Conservation (phyloP, 2,113 vertebrate species). For the Clarias magur region DNA sequence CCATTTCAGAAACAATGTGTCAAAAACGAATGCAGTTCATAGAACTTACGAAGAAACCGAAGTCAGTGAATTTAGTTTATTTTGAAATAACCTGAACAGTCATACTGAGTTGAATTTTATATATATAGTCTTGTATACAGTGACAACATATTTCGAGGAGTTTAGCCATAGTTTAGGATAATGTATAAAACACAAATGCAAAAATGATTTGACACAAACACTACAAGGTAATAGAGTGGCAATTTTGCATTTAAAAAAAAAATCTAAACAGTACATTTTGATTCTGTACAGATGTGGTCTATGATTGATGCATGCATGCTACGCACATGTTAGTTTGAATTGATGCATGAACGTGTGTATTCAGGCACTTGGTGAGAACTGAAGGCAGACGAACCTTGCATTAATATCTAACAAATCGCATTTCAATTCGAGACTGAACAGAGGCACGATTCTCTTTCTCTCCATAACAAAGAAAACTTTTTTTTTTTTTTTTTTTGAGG, state of each 20-base stretch:
- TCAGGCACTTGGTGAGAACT: constrained; percentile 31
- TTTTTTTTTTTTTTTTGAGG: neutral
- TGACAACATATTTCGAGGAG: neutral
- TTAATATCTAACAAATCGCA: neutral
- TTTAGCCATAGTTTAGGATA: neutral
- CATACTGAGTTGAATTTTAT: neutral
- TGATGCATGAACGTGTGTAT: neutral
- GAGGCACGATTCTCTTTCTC: neutral
- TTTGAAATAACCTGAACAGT: neutral
- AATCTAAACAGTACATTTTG: neutral
- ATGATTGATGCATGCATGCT: neutral
- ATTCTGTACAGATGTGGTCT: constrained; percentile 1
- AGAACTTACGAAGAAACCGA: neutral
- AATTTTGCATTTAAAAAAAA: neutral
- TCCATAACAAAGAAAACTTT: neutral
- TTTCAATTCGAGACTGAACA: too few species aligned
- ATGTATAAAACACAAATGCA: neutral
- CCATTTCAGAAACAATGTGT: constrained; percentile 59
- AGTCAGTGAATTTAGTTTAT: neutral
- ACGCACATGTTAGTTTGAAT: neutral
- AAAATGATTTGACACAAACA: neutral
- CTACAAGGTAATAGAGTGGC: neutral
- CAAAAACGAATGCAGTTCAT: neutral
- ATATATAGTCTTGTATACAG: neutral
- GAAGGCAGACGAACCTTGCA: neutral